These are phyloP conservation scores for Patella ulyssiponensis DNA, from an alignment of 2,888 invertebrate genomes.

Conservation along the genomic window DNA sequence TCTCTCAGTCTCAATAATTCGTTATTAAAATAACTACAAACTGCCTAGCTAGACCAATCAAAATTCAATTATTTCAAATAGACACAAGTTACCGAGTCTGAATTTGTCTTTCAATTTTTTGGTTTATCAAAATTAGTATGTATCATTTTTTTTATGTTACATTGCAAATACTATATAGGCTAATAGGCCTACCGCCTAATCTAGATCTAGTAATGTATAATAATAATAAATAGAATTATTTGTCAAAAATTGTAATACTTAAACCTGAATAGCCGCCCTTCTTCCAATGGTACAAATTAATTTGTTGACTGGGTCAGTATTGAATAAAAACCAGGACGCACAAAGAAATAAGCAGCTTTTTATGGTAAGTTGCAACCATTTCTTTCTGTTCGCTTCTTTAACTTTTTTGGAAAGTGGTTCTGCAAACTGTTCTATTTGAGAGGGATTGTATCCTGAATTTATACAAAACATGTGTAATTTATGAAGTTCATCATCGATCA, in stretches of 20 bases:
- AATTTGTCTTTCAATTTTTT: too few relatives aligned
- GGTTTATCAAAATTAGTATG: too few relatives aligned
- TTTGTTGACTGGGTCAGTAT: slow-evolving; percentile 42
- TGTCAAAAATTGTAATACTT: background rate
- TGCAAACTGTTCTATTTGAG: slow-evolving; percentile 47
- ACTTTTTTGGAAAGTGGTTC: slow-evolving; percentile 40
- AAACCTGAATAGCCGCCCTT: slow-evolving; percentile 40
- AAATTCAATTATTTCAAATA: too few relatives aligned
- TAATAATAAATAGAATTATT: too few relatives aligned
- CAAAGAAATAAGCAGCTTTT: slow-evolving; percentile 34
- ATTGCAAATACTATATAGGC: too few relatives aligned
- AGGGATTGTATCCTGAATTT: slow-evolving; percentile 47
- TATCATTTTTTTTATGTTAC: too few relatives aligned
- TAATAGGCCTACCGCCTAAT: too few relatives aligned
- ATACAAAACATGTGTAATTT: slow-evolving; percentile 50
- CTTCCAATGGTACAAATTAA: slow-evolving; percentile 32
- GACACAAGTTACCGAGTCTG: too few relatives aligned
- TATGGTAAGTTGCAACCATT: slow-evolving; percentile 32
- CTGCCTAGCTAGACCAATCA: too few relatives aligned
- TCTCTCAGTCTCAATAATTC: too few relatives aligned
- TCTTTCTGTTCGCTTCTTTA: slow-evolving; percentile 32
- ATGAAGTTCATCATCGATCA: slow-evolving; percentile 53
- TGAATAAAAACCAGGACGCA: slow-evolving; percentile 29
- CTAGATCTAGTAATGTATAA: too few relatives aligned
- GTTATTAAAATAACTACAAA: too few relatives aligned